Percentiles rank a stretch among this genome's conserved stretches.
Conservation (phyloP, 2,113 vertebrate species). For the Centropus bengalensis region DNA sequence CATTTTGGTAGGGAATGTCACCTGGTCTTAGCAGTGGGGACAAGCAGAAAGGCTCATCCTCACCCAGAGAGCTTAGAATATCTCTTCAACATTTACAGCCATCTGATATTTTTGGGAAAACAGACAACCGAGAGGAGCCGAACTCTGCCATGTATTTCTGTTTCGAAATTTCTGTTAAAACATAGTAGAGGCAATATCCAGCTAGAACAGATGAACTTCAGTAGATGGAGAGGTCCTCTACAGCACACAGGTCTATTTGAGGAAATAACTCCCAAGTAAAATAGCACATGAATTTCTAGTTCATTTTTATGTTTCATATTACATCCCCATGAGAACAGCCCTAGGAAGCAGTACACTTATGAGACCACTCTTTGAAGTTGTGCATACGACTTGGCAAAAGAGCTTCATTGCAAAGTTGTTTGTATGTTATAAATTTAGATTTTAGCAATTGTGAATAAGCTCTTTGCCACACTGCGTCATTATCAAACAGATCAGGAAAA, state of each 20-base stretch:
- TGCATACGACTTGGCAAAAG: neutral
- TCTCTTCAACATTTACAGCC: neutral
- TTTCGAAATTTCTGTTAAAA: neutral
- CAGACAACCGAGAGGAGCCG: neutral
- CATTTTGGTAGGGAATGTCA: neutral
- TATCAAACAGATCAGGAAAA: neutral
- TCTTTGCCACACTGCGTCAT: neutral
- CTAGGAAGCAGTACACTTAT: neutral
- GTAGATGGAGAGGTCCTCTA: neutral
- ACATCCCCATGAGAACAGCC: neutral
- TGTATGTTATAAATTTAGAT: neutral
- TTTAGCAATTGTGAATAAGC: neutral
- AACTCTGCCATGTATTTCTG: too few relatives aligned
- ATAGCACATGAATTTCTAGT: neutral
- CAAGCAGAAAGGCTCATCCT: neutral
- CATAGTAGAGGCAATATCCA: neutral
- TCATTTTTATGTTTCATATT: neutral
- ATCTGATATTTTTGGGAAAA: neutral
- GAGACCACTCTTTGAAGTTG: neutral
- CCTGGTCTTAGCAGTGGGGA: neutral
- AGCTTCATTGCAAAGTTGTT: neutral
- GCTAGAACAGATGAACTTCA: neutral
- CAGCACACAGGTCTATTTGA: neutral
- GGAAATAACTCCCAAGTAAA: neutral
- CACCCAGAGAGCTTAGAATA: rapidly evolving